phyloP scores from a whole-genome alignment of 2,888 invertebrate species.

The Drosophila villosipedis region DNA sequence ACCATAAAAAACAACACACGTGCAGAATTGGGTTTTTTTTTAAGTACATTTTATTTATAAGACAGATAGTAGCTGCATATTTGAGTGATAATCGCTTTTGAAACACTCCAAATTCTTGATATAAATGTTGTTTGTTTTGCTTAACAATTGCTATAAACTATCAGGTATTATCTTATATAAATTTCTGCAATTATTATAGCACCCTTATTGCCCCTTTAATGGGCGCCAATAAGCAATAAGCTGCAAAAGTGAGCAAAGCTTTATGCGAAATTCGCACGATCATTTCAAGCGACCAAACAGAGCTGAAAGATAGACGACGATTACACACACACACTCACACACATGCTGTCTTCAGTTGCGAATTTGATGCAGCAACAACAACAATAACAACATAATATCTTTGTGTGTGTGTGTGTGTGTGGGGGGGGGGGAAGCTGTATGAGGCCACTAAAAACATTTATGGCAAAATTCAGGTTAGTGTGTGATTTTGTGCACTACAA shows the following conservation, averaged over 20 bases:
- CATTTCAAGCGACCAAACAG: conserved; percentile 3
- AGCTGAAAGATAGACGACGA: conserved; percentile 47
- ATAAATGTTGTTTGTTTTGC: not conserved
- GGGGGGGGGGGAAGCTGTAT: conserved; percentile 25
- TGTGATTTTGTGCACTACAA: conserved; percentile 74
- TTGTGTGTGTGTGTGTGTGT: not conserved
- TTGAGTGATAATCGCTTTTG: not conserved
- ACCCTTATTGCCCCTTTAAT: conserved; percentile 21
- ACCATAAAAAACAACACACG: not conserved
- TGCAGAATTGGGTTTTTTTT: not conserved
- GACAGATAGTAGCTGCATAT: not conserved
- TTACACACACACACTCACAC: conserved; percentile 11
- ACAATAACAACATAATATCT: conserved; percentile 38
- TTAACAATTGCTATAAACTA: not conserved
- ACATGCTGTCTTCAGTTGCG: conserved; percentile 52
- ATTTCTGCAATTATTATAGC: conserved; percentile 19
- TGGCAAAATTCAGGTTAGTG: conserved; percentile 76
- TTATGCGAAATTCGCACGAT: conserved; percentile 67
- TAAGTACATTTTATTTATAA: not conserved
- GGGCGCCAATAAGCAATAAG: conserved; percentile 9
- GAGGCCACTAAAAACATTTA: conserved; percentile 56
- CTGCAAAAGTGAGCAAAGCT: conserved; percentile 6
- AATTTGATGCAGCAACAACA: conserved; percentile 46
- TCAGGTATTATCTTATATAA: conserved; percentile 18
- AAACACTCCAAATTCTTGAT: not conserved